Conservation (phyloP, 2,113 vertebrate species). For the Varanus komodoensis region DNA sequence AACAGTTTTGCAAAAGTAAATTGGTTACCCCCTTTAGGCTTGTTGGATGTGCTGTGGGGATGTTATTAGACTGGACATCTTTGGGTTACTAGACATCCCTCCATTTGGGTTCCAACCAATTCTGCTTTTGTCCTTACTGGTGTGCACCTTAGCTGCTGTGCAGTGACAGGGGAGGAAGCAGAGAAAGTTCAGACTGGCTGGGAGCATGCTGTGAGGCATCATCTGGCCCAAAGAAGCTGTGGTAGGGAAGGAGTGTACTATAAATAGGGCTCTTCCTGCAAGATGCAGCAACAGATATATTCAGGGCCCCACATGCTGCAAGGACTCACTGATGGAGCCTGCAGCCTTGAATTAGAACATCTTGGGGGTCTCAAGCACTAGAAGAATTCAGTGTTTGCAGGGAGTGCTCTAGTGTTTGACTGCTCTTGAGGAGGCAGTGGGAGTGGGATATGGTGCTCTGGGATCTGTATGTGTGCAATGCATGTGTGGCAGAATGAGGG, state of each 20-base stretch:
- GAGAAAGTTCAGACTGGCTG: neutral
- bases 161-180: neutral
- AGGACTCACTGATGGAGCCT: constrained; percentile 22
- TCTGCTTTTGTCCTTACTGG: neutral
- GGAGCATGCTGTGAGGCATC: neutral
- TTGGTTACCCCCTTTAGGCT: neutral
- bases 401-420: neutral
- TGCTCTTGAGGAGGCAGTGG: neutral
- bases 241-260: neutral
- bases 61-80: constrained; percentile 4
- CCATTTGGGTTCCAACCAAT: constrained; percentile 23
- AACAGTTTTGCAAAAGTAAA: neutral
- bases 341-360: constrained; percentile 45
- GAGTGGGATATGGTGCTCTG: neutral
- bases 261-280: neutral
- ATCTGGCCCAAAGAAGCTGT: neutral
- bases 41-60: constrained; percentile 9
- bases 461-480: constrained; percentile 7
- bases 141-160: neutral
- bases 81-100: constrained; percentile 9
- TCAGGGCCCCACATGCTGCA: neutral
- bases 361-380: neutral
- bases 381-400: neutral
- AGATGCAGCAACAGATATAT: neutral
- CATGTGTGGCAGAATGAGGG: constrained; percentile 11